Conservation (phyloP, 1,140 invertebrate genomes). For the Lepidurus couesii region DNA sequence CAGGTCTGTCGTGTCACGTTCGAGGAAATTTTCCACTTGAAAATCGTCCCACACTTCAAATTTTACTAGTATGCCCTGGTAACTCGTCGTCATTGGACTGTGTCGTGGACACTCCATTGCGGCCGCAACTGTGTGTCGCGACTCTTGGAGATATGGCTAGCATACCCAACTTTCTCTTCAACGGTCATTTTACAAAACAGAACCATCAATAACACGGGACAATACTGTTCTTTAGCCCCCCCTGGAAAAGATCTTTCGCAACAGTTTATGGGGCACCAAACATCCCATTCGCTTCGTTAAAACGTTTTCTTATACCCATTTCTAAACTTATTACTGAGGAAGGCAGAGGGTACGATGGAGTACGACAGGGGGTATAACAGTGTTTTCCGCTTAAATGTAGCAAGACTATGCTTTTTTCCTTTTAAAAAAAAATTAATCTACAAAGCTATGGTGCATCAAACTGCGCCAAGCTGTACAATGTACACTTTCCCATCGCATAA, state of each 20-base stretch:
- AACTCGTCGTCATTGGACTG: neutral
- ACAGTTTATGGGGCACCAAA: neutral
- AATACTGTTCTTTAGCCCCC: neutral
- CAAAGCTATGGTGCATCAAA: neutral
- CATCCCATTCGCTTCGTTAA: neutral
- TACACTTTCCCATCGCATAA: conserved; percentile 9
- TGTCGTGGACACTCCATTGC: conserved; percentile 14
- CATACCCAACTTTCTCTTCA: conserved; percentile 3
- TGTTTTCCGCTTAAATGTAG: no score
- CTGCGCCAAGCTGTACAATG: neutral
- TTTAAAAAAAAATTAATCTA: neutral
- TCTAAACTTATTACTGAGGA: neutral
- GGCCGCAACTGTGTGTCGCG: neutral
- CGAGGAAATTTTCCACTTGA: neutral
- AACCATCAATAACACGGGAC: neutral
- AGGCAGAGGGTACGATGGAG: neutral
- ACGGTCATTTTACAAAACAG: neutral
- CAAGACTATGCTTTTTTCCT: no score
- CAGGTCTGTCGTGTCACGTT: neutral
- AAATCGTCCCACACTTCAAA: neutral
- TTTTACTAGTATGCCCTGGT: neutral
- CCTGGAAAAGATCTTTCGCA: neutral
- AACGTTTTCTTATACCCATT: neutral
- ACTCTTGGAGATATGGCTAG: neutral
- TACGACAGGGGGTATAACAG: neutral